Conservation (phyloP, 2,888 invertebrate species). For the Zygothrica quintamaculata region DNA sequence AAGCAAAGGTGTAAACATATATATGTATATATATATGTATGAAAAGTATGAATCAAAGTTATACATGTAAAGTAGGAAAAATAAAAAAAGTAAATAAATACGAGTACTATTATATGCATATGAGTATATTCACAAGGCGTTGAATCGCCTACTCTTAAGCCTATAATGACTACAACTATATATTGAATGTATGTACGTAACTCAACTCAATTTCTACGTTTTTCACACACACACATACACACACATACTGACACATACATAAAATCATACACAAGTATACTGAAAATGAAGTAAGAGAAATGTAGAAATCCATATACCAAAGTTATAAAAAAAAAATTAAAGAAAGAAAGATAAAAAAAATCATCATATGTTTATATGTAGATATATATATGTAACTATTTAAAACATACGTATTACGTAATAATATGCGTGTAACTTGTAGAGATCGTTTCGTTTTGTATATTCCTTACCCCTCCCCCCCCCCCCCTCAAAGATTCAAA, state of each 20-base stretch:
- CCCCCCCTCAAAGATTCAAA: slow-evolving; percentile 24
- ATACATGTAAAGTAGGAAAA: slow-evolving; percentile 65
- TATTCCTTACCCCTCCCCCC: slow-evolving; percentile 34
- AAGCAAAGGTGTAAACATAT: slow-evolving; percentile 18
- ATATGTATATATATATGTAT: slow-evolving; percentile 52
- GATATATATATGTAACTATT: slow-evolving; percentile 64
- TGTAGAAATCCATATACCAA: slow-evolving; percentile 82
- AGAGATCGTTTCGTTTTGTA: slow-evolving; percentile 73
- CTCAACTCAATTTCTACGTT: slow-evolving; percentile 71
- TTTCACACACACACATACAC: slow-evolving; percentile 36
- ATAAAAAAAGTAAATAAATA: slow-evolving; percentile 26
- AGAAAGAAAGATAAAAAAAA: slow-evolving; percentile 37
- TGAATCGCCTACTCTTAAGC: slow-evolving; percentile 34
- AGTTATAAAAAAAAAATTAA: slow-evolving; percentile 68
- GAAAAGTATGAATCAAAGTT: slow-evolving; percentile 45
- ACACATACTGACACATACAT: slow-evolving; percentile 16
- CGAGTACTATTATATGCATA: slow-evolving; percentile 13
- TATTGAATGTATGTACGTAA: slow-evolving; percentile 76
- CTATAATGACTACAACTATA: slow-evolving; percentile 59
- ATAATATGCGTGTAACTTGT: slow-evolving; percentile 65
- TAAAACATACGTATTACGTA: slow-evolving; percentile 42
- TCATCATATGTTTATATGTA: slow-evolving; percentile 76
- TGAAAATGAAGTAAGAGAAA: slow-evolving; percentile 43
- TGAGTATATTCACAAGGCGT: slow-evolving; percentile 34
- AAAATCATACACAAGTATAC: slow-evolving; percentile 19